Conservation (phyloP, 2,797 vertebrate species). For the Arctocebus calabarensis region DNA sequence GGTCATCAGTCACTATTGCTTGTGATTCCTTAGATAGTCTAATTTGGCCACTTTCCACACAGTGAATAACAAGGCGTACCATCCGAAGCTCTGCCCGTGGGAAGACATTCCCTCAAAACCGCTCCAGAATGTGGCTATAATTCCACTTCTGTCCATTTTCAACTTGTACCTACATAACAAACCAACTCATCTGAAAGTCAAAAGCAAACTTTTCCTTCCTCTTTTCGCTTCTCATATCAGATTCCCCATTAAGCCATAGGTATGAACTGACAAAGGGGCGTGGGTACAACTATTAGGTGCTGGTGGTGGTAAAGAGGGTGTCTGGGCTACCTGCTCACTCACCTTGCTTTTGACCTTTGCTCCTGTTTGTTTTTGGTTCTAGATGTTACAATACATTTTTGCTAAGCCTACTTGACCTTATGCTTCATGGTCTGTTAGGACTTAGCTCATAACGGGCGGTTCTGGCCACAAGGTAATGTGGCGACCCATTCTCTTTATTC, state of each 20-base stretch:
- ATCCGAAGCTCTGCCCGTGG: not conserved
- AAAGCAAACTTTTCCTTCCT: not conserved
- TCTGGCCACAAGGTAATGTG: not conserved
- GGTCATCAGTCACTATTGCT: not conserved
- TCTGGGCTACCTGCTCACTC: not conserved
- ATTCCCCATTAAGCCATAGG: not conserved
- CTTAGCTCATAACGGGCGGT: not conserved
- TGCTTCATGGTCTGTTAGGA: not conserved
- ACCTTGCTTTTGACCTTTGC: not conserved
- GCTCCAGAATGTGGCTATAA: not conserved
- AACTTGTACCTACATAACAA: not conserved
- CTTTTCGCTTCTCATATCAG: not conserved
- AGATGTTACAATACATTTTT: not conserved
- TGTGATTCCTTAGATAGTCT: not conserved
- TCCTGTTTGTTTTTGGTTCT: not conserved
- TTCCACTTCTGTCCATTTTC: not conserved
- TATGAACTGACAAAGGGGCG: not conserved
- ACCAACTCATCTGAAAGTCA: not conserved
- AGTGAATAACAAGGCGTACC: not conserved
- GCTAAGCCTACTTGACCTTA: not conserved
- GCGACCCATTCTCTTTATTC: not conserved
- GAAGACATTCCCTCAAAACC: not conserved
- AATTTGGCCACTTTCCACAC: not conserved
- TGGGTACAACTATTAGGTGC: not conserved
- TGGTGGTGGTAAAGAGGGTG: not conserved